Evolutionary conservation across 2,888 invertebrate species (phyloP).

Genomic region (Phortica okadai): DNA sequence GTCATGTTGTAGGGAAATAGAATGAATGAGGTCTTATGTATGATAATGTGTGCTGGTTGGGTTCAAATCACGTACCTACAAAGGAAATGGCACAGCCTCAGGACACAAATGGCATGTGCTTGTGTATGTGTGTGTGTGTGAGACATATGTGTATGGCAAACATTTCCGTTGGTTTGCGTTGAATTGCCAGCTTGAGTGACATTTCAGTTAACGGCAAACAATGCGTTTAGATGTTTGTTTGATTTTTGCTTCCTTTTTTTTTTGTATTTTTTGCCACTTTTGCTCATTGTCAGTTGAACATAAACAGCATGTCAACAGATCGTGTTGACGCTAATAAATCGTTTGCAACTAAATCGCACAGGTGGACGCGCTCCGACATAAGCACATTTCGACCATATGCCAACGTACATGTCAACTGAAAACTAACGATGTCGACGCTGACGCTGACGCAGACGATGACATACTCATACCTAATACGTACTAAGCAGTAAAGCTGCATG

Average conservation of each 20-base stretch:
- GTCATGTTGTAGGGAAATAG: slow-evolving; percentile 48
- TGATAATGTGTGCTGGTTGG: slow-evolving; percentile 50
- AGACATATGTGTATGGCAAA: background rate
- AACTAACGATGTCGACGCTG: slow-evolving; percentile 2
- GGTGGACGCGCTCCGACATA: slow-evolving; percentile 39
- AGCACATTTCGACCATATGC: slow-evolving; percentile 49
- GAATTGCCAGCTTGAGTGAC: slow-evolving; percentile 58
- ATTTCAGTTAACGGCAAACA: slow-evolving; percentile 66
- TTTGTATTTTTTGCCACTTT: background rate
- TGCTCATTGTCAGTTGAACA: slow-evolving; percentile 22
- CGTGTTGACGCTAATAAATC: slow-evolving; percentile 69
- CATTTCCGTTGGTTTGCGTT: background rate
- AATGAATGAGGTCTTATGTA: slow-evolving; percentile 34
- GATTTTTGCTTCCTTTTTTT: background rate
- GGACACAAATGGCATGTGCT: background rate
- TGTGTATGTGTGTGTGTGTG: background rate
- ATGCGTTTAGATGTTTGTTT: slow-evolving; percentile 24
- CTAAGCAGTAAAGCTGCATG: background rate
- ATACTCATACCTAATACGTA: background rate
- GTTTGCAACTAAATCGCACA: slow-evolving; percentile 53
- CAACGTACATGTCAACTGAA: slow-evolving; percentile 52
- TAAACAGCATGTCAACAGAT: slow-evolving; percentile 38
- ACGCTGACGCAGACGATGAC: background rate
- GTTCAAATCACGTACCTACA: slow-evolving; percentile 65
- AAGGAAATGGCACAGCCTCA: slow-evolving; percentile 27